phyloP scores from a whole-genome alignment of 2,888 invertebrate species.

The Nomada ferruginata region DNA sequence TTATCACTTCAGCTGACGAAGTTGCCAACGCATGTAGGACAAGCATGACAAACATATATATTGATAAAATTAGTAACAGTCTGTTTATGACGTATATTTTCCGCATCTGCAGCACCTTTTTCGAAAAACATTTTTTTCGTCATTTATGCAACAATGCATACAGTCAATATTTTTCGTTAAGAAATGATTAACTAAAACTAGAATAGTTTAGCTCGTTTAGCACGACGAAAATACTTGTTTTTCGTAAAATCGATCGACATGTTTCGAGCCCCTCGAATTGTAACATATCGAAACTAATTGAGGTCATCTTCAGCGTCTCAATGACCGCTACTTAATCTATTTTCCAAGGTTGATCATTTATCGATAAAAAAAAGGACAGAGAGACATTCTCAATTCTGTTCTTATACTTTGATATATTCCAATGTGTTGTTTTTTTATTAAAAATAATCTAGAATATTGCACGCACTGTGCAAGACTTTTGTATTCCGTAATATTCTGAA shows the following conservation, averaged over 20 bases:
- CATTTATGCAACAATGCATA: too few species aligned
- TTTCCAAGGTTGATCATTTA: background rate
- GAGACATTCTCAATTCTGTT: too few species aligned
- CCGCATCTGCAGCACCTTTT: background rate
- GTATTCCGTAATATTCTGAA: too few species aligned
- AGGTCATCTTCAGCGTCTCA: background rate
- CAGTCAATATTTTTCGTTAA: too few species aligned
- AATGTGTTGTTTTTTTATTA: background rate
- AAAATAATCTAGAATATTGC: too few species aligned
- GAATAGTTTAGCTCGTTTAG: background rate
- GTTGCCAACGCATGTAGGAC: background rate
- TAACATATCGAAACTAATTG: conserved; percentile 7
- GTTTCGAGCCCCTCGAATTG: conserved; percentile 6
- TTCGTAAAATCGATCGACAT: conserved; percentile 32
- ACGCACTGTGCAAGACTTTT: too few species aligned
- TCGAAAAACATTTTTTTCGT: background rate
- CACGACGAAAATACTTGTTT: background rate
- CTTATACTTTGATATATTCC: too few species aligned
- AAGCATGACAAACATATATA: background rate
- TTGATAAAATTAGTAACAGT: conserved; percentile 3
- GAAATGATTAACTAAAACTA: background rate
- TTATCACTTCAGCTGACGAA: background rate
- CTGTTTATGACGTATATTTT: background rate
- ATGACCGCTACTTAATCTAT: background rate
- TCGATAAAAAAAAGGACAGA: background rate